Evolutionary conservation across 2,113 vertebrate genomes (phyloP).

Genomic region (Heptranchias perlo): DNA sequence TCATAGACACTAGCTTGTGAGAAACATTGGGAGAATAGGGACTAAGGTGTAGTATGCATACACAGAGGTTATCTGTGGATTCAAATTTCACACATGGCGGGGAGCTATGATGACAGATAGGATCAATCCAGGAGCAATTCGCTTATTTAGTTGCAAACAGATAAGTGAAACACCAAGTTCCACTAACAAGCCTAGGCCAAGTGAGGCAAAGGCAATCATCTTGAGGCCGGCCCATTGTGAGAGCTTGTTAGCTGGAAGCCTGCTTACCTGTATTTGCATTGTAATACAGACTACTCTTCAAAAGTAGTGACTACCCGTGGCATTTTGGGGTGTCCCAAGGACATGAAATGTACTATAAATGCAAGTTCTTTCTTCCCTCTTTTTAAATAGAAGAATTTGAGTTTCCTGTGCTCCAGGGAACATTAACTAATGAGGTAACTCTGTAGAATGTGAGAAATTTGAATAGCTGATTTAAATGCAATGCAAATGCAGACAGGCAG

Average conservation of each 20-base stretch:
- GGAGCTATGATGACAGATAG: no score
- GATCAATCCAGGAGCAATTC: neutral
- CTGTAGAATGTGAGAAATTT: neutral
- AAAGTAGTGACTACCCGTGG: neutral
- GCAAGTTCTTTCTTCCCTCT: no score
- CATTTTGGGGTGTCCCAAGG: neutral
- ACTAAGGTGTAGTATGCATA: no score
- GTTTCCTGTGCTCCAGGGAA: no score
- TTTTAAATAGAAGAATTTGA: no score
- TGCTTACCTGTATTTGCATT: neutral
- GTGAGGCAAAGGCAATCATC: neutral
- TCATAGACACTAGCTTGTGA: neutral
- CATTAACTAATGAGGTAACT: neutral
- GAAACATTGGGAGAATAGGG: neutral
- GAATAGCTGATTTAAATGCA: neutral
- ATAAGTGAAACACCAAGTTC: neutral
- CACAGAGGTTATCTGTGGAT: neutral
- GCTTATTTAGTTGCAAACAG: neutral
- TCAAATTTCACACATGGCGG: neutral
- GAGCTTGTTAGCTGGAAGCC: neutral
- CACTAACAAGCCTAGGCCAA: neutral
- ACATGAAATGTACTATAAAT: neutral
- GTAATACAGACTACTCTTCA: neutral
- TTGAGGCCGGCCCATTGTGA: neutral
- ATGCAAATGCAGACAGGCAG: neutral